A percentile compares a stretch with the other conserved stretches of the same genome.
Evolutionary conservation across 2,113 vertebrate species (phyloP).

Genomic region (Anoplopoma fimbria): DNA sequence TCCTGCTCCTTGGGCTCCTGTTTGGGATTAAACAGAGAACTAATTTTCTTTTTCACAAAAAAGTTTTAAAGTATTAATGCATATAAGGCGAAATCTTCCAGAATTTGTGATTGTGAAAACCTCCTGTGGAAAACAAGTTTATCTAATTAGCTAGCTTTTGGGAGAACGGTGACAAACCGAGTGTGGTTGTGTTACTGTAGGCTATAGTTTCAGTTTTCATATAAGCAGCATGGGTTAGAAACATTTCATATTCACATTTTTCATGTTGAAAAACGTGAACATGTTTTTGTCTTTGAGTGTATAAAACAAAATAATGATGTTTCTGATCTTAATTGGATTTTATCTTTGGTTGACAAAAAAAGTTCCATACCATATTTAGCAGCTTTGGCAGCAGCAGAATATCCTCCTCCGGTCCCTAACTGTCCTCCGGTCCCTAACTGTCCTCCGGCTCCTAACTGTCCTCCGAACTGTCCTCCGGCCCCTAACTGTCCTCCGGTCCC

Average conservation of each 20-base stretch:
- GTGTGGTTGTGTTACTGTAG: not conserved
- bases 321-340: not conserved
- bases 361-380: conserved; percentile 50
- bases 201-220: not conserved
- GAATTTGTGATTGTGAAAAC: not conserved
- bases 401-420: too few species aligned
- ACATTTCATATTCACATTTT: too few species aligned
- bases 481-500: conserved; percentile 20
- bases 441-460: not conserved
- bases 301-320: not conserved
- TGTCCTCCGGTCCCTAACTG: conserved; percentile 8
- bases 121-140: conserved; percentile 6
- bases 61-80: not conserved
- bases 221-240: not conserved
- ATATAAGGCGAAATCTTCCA: not conserved
- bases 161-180: not conserved
- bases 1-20: conserved; percentile 44
- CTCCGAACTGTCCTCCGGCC: conserved; percentile 9
- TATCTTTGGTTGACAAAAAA: not conserved
- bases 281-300: not conserved
- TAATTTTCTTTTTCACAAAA: not conserved
- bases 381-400: conserved; percentile 54
- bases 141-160: not conserved
- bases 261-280: too few species aligned
- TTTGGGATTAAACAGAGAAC: not conserved